These are phyloP conservation scores for Hydrolagus affinis DNA, from an alignment of 2,113 vertebrate genomes.

Conservation along the genomic window DNA sequence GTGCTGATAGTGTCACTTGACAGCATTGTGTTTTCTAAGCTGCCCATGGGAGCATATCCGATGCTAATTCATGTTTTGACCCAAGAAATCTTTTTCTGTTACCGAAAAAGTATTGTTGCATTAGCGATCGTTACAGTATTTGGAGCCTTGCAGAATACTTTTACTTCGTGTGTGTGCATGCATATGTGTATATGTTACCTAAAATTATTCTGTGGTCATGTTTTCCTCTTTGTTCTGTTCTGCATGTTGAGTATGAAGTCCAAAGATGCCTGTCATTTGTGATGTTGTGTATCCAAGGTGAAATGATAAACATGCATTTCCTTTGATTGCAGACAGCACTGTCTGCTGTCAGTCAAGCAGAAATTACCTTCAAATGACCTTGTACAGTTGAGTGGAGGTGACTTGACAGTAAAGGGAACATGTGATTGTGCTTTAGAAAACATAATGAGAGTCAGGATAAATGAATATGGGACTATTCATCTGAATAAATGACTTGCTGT, in stretches of 20 bases:
- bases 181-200: neutral
- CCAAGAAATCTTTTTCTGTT: neutral
- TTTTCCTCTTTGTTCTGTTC: neutral
- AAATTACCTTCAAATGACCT: neutral
- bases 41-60: neutral
- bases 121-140: neutral
- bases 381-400: neutral
- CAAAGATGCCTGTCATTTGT: neutral
- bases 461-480: neutral
- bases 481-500: neutral
- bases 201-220: neutral
- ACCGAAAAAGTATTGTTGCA: neutral
- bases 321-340: no score
- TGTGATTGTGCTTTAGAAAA: neutral
- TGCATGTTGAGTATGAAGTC: neutral
- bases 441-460: neutral
- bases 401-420: neutral
- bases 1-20: neutral
- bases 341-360: neutral
- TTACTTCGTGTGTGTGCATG: neutral
- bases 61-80: neutral
- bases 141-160: neutral
- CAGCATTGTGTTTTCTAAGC: neutral
- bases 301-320: neutral
- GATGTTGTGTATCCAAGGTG: neutral